Conservation (phyloP, 2,113 vertebrate species). For the Melanostigma gelatinosum region DNA sequence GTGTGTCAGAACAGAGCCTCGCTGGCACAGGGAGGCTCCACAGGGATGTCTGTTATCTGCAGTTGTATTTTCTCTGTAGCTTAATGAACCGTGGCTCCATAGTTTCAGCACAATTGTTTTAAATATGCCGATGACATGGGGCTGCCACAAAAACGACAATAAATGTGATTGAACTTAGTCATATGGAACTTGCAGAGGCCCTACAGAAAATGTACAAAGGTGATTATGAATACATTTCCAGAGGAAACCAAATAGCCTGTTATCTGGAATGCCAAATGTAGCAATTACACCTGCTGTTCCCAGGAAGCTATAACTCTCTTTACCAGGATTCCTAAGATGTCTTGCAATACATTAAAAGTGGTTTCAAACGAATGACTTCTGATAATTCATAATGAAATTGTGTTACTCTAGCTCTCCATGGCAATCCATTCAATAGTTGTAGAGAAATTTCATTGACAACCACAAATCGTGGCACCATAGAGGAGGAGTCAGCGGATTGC, state of each 20-base stretch:
- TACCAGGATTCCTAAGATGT: not conserved
- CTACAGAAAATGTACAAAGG: not conserved
- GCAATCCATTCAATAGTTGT: not conserved
- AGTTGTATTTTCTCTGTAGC: conserved; percentile 37
- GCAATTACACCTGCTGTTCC: not conserved
- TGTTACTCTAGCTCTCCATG: not conserved
- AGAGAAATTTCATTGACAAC: not conserved
- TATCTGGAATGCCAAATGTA: not conserved
- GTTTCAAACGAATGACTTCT: not conserved
- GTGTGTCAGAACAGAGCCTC: conserved; percentile 40
- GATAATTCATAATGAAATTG: not conserved
- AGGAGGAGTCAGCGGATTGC: not conserved
- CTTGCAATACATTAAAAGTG: not conserved
- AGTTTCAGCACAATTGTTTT: conserved; percentile 6
- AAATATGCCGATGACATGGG: conserved; percentile 24
- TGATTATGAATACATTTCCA: not conserved
- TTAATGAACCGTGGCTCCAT: conserved; percentile 42
- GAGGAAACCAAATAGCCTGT: not conserved
- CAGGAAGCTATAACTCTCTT: not conserved
- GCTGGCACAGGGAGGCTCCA: conserved; percentile 32
- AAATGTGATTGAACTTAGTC: conserved; percentile 2
- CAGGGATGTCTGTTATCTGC: conserved; percentile 44
- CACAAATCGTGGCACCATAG: not conserved
- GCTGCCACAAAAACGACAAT: conserved; percentile 16
- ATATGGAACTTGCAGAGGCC: not conserved